Percentiles rank a stretch among this genome's conserved stretches.
Conservation (phyloP, 2,113 vertebrate species). For the Odontophorus gujanensis region DNA sequence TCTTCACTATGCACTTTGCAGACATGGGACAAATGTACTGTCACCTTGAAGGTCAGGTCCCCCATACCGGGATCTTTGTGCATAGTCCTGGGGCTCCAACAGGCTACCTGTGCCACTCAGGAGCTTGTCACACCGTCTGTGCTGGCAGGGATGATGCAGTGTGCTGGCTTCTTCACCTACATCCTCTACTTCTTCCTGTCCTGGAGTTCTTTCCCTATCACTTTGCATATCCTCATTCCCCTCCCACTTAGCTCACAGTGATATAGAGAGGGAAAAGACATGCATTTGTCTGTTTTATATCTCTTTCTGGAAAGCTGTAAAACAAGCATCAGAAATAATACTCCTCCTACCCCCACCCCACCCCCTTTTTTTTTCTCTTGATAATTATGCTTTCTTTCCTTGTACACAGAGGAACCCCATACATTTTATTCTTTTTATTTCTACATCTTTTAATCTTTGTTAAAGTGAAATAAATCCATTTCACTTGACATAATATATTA, state of each 20-base stretch:
- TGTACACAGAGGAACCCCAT: not conserved
- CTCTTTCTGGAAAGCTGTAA: not conserved
- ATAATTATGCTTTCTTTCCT: not conserved
- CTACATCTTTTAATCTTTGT: not conserved
- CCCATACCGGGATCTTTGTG: fast-evolving
- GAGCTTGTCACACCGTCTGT: fast-evolving
- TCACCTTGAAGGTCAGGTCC: not conserved
- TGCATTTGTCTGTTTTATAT: not conserved
- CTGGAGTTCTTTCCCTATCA: not conserved
- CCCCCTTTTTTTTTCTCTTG: not conserved
- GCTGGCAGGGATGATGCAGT: not conserved
- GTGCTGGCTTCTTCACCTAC: no score
- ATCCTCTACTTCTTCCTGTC: not conserved
- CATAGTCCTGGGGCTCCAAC: not conserved
- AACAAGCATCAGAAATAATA: not conserved
- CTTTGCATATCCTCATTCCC: not conserved
- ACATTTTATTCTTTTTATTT: not conserved
- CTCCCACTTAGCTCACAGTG: not conserved
- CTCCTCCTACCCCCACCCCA: no score
- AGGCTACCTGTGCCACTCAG: not conserved
- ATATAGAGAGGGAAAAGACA: not conserved
- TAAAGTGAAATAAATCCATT: not conserved
- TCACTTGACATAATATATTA: not conserved
- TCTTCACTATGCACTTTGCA: not conserved
- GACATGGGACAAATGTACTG: not conserved